Evolutionary conservation across 2,113 vertebrate genomes (phyloP), one percentile per base, ranked within the genome.

Genomic region (Bujurquina vittata): DNA sequence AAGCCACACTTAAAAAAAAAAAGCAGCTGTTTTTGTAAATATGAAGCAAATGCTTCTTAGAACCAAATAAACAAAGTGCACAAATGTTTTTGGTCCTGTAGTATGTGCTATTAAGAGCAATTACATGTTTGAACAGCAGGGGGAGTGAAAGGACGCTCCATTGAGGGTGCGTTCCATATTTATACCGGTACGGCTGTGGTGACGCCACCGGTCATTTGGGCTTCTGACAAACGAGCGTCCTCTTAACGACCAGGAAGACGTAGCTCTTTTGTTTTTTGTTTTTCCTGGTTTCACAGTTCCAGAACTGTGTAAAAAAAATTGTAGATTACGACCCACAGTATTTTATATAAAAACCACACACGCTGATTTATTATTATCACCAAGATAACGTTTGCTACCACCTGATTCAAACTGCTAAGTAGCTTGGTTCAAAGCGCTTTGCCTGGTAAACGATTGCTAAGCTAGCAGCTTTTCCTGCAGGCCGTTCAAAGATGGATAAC

Each of bases 51-150:
- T 80, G 91, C 88, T 88, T 92, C 76, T 83, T 87, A 91, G 85
- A 94, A 83, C 84, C 88, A 92, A 95, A 94, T 94, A 95, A 95
- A 95, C 61, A 29, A 69, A 79, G 55, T 22, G 55, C 74, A 60
- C 22, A 69, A 60, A 40, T 26, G 46, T 26, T 69, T 74, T 33
- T 52, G 22, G 17, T 67, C 15, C 18, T 82, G 12, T 5, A 10
- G 10, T 65, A 1, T 33, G 1, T 58, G 17, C 7, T 20, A 11
- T 8, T 55, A 3, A 12, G 4, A 52, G 33, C n/a, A 59, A 1
- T 9, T 10, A 12, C 15, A 3, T 2, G 17, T 5, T 7, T 29
- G 54, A 33, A 22, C 87, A 56, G 1, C 65, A 88, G 92, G 18
- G 33, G 77, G 61, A 60, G 58, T 8, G 18, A 20, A 33, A 20